phyloP scores from a whole-genome alignment of 2,888 invertebrate genomes.

The Lasiommata megera region DNA sequence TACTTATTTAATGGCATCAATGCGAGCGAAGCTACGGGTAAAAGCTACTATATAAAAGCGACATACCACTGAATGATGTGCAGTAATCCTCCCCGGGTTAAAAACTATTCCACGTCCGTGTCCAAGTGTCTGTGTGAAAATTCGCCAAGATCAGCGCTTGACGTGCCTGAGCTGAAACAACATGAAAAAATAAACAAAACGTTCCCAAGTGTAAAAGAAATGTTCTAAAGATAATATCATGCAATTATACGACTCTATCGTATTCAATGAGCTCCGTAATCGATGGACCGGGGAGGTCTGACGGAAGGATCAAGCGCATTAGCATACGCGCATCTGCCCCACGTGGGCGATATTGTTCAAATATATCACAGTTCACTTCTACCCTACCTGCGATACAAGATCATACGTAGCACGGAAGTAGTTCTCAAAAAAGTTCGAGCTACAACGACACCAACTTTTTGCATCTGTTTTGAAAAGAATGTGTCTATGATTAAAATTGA shows the following conservation, averaged over 20 bases:
- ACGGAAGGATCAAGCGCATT: constrained; percentile 74
- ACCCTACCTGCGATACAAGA: constrained; percentile 23
- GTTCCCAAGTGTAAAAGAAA: no score
- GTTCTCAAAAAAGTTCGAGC: not conserved
- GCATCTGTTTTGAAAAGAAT: not conserved
- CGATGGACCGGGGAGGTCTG: constrained; percentile 58
- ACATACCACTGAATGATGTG: no score
- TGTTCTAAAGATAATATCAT: not conserved
- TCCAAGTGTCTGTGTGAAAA: no score
- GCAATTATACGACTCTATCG: constrained; percentile 2
- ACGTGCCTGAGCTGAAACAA: no score
- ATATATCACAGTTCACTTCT: constrained; percentile 34
- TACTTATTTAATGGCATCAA: no score
- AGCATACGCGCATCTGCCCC: constrained; percentile 56
- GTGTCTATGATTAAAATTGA: not conserved
- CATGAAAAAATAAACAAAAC: no score
- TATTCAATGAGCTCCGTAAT: constrained; percentile 15
- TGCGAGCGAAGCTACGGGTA: no score
- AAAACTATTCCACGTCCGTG: no score
- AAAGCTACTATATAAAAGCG: no score
- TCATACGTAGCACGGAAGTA: constrained; percentile 35
- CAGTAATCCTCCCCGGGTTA: no score
- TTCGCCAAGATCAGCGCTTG: no score
- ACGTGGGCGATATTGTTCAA: constrained; percentile 44
- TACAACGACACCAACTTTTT: not conserved